Percentiles rank a stretch among this genome's conserved stretches.
phyloP scores from a whole-genome alignment of 2,797 vertebrate species.

The Phoebastria nigripes region DNA sequence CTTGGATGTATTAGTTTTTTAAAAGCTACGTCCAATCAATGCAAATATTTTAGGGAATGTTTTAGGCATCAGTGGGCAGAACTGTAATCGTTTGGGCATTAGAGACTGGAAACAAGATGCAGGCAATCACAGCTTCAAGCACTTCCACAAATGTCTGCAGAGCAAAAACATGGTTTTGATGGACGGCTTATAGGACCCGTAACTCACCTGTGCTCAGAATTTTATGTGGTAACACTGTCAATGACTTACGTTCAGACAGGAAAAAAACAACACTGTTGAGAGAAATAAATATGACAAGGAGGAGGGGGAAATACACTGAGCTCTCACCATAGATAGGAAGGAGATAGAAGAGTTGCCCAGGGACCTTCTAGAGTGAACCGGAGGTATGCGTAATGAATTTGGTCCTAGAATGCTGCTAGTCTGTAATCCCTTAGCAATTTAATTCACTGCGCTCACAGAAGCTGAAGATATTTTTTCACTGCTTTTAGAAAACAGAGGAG shows the following conservation, averaged over 20 bases:
- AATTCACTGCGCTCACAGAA: background rate
- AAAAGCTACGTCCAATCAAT: slow-evolving; percentile 1
- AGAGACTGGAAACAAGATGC: background rate
- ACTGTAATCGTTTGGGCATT: background rate
- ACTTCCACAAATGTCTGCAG: background rate
- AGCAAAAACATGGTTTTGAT: background rate
- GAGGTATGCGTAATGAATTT: background rate
- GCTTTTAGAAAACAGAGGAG: background rate
- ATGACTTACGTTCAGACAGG: background rate
- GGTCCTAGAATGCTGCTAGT: background rate
- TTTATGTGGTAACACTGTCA: background rate
- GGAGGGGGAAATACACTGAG: background rate
- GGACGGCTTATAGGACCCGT: background rate
- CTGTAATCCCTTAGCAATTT: background rate
- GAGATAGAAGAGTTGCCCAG: background rate
- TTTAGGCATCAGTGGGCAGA: background rate
- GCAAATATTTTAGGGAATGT: background rate
- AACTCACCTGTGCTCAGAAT: background rate
- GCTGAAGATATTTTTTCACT: background rate
- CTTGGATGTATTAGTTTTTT: background rate
- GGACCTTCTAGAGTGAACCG: background rate
- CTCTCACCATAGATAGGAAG: background rate
- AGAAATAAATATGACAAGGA: background rate
- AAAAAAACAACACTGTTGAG: background rate
- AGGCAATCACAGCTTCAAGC: background rate